Percentiles rank a stretch among this genome's conserved stretches.
Conservation (phyloP, 2,113 vertebrate species). For the Gavia stellata region DNA sequence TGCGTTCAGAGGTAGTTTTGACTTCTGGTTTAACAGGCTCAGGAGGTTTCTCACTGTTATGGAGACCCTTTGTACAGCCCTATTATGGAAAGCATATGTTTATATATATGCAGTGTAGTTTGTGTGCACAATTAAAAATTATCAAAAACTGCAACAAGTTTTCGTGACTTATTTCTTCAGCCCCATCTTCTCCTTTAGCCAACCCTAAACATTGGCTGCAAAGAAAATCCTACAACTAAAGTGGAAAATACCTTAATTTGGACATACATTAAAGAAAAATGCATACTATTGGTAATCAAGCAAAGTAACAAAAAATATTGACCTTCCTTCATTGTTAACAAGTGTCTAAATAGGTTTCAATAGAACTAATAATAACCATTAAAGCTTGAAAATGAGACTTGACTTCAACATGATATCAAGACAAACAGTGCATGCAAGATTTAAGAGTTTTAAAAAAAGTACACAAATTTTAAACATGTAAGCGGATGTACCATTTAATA, state of each 20-base stretch:
- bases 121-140: neutral
- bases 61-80: slow-evolving; percentile 96
- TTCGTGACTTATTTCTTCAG: neutral
- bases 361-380: neutral
- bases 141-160: neutral
- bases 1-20: slow-evolving; percentile 84
- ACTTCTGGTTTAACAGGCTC: slow-evolving; percentile 94
- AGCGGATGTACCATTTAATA: neutral
- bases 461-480: neutral
- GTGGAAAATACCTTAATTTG: neutral
- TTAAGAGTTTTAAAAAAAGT: neutral
- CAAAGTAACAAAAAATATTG: neutral
- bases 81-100: slow-evolving; percentile 32
- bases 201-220: neutral
- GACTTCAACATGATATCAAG: neutral
- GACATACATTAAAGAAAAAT: neutral
- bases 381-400: neutral
- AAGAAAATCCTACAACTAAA: neutral
- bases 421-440: neutral
- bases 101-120: neutral
- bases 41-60: slow-evolving; percentile 92
- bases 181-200: neutral
- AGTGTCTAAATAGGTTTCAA: neutral
- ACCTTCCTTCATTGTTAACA: neutral
- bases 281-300: neutral